Base-by-base conservation (phyloP, 2,888 invertebrate species). In the Drosophila aldrichi region DNA sequence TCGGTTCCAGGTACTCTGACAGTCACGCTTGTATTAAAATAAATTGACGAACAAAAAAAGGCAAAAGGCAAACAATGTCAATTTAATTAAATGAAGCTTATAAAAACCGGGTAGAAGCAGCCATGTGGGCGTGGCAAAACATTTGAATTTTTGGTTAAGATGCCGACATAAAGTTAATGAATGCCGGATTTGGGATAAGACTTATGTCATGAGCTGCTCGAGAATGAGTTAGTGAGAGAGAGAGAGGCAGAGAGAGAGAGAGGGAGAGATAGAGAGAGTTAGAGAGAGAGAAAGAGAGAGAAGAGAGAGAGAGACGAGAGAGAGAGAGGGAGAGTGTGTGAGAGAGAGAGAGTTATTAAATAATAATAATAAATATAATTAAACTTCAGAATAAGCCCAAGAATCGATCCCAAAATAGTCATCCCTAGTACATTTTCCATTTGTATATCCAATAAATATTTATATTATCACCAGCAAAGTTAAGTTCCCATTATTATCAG, bases 71-170 rank as follows among this genome's bases (percentile, higher is more conserved):
- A 79, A 74, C 86, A 83, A 79, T 83, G 86, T 83, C 86, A 85
- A 83, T 83, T 82, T 83, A 88, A 83, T 83, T 88, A 83, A 83
- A 88, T 88, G 80, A 69, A 77, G 80, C 88, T 85, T 85, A 82
- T 83, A 72, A 60, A 64, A 70, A 60, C 51, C 5, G 46, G n/a
- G 36, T 16, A 41, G 38, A 25, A 16, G 8, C 16, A 7, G 29
- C n/a, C 40, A 36, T 29, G 18, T 43, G 36, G 3, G 16, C 34
- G 44, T 7, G 46, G 12, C 20, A 14, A 20, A 29, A 3, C 54
- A 36, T 54, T 54, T 25, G 40, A 54, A 29, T 25, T 54, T 54
- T 40, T 36, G 54, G 38, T 12, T 54, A 54, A 54, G 54, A n/a
- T 18, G 25, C 63, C 46, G 55, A 59, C 65, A 67, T 81, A 81